Base-by-base conservation (phyloP, 2,797 vertebrate genomes). In the Perodicticus potto region DNA sequence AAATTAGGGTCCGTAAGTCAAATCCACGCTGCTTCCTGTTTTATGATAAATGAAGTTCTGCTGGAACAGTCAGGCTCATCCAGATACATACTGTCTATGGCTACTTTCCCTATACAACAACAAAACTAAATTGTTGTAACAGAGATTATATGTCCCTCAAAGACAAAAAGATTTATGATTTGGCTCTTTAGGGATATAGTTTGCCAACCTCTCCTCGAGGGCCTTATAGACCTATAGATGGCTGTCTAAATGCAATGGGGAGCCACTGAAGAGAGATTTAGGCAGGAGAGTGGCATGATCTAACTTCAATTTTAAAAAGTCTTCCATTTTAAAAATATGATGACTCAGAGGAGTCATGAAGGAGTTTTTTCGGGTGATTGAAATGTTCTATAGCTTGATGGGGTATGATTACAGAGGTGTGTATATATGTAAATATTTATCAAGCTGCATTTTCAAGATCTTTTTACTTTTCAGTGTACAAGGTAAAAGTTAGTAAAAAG, bases 41-140 rank as follows among this genome's bases (percentile, higher is more conserved):
- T 92, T 85, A 57, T 80, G 65, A 65, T 65, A 73, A 93, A 85
- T 86, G 34, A 85, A 80, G 20, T 93, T 91, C 81, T 91, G 34
- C 27, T 22, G 25, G 49, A 86, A 96, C 19, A 67, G 40, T 29
- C 43, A 93, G 84, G 92, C 8, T 59, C 6, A 43, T 45, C 67
- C 1, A 69, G 63, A 55, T 88, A 61, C 88, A 81, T 55, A 80
- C 23, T 61, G 17, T 59, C 19, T 93, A 61, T 32, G 29, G 9
- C 59, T 74, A 40, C 73, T 95, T 74, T 91, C 16, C 37, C 34
- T 69, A 65, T 45, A 45, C 88, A 61, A 27, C n/a, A 16, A 12
- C n/a, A 84, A 80, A 93, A 67, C 3, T 63, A 23, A 74, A 40
- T 4, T 45, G 40, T 49, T 93, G 74, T 19, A 22, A 82, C 37